Evolutionary conservation across 2,113 vertebrate genomes (phyloP).

Genomic region (Tringa solitaria): DNA sequence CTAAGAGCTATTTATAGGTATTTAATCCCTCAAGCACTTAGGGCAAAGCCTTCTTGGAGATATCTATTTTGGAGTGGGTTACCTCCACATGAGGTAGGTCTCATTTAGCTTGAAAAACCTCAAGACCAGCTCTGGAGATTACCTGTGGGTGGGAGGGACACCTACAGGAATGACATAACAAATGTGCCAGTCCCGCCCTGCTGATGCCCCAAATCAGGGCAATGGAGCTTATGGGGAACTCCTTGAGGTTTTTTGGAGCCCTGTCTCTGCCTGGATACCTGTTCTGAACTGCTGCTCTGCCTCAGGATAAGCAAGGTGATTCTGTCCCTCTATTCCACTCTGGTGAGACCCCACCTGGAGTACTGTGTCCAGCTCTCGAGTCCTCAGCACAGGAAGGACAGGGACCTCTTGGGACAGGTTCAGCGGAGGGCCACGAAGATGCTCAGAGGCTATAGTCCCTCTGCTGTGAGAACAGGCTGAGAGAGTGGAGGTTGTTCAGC

Average conservation of each 20-base stretch:
- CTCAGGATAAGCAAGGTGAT: neutral
- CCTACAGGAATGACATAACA: neutral
- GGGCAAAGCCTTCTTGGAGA: neutral
- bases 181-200: neutral
- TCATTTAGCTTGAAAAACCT: neutral
- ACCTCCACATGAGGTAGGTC: neutral
- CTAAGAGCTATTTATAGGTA: neutral
- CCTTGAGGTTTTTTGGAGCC: neutral
- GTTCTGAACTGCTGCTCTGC: neutral
- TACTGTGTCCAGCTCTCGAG: no score
- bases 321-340: no score
- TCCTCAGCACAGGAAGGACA: no score
- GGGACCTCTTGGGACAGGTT: no score
- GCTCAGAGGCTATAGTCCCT: no score
- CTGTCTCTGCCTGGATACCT: neutral
- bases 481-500: no score
- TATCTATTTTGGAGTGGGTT: neutral
- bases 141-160: neutral
- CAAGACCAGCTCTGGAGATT: neutral
- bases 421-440: no score
- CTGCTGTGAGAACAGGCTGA: no score
- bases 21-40: conserved; percentile 8
- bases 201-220: neutral
- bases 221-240: neutral
- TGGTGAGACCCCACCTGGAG: no score